Evolutionary conservation across 2,797 vertebrate genomes (phyloP), one percentile per base, ranked within the genome.

Genomic region (Sparidentex hasta): DNA sequence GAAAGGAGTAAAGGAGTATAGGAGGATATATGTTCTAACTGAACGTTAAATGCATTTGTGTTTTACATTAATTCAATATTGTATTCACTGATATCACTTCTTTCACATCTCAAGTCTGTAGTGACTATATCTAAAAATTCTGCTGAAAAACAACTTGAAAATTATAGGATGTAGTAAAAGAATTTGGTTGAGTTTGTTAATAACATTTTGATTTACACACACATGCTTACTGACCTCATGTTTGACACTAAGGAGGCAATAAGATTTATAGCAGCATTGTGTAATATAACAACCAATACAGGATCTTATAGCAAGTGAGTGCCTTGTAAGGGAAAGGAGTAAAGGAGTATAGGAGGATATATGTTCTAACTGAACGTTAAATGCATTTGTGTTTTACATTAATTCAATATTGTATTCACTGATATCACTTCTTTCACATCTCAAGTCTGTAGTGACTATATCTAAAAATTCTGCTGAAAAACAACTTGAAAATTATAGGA

Each of bases 191-290:
- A 27, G 25, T 27, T 27, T 27, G 25, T 27, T 27, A 27, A 27
- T 27, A 27, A 27, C 2, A 2, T 2, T 27, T 27, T 27, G n/a
- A n/a, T n/a, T n/a, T n/a, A n/a, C 33, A 33, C 33, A 33, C 29
- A 4, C 7, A 33, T 7, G 7, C 33, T 78, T 47, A 46, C 56
- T 70, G 58, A 18, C 23, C 65, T 47, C 20, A 70, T 41, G 17
- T 66, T 41, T 57, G 44, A 48, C 33, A 76, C 14, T 16, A 48
- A 21, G 17, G 8, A 18, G 17, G 38, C 64, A 74, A 70, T 29
- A 33, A 33, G 33, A 44, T 47, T 46, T 68, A 23, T 14, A 58
- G 33, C 57, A 52, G 41, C 3, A 65, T 43, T 23, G 27, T 47
- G 23, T 3, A 29, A 70, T 21, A 61, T 59, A 23, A 21, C 18